Evolutionary conservation across 2,113 vertebrate genomes (phyloP).

Genomic region (Canis aureus): DNA sequence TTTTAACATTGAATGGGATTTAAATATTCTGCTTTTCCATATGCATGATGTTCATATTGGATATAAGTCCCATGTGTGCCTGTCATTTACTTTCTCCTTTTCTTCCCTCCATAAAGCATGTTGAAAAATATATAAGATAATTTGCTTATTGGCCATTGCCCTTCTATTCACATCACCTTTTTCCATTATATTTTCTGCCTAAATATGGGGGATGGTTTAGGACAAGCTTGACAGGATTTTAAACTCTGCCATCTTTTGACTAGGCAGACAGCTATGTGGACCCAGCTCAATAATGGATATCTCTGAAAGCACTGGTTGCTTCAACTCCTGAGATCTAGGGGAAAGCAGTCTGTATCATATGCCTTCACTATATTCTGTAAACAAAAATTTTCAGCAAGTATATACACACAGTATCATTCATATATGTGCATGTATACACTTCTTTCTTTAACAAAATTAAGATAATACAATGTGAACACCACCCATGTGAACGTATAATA

Average conservation of each 20-base stretch:
- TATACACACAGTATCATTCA: neutral
- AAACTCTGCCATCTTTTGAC: neutral
- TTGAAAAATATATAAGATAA: conserved; percentile 21
- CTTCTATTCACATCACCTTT: neutral
- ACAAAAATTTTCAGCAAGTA: conserved; percentile 18
- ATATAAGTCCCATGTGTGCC: neutral
- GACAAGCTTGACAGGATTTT: conserved; percentile 46
- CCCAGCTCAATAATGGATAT: neutral
- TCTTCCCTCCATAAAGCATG: neutral
- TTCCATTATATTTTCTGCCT: neutral
- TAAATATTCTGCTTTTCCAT: neutral
- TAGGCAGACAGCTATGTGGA: neutral
- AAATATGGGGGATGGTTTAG: neutral
- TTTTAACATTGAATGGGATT: conserved; percentile 29
- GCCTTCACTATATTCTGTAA: conserved; percentile 1
- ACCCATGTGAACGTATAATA: neutral
- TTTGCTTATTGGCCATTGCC: neutral
- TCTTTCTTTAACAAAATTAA: too few relatives aligned
- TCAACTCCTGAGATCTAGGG: neutral
- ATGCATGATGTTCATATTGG: neutral
- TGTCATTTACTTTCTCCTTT: conserved; percentile 44
- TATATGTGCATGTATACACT: neutral
- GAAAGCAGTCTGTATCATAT: neutral
- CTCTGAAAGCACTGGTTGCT: neutral
- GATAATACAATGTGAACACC: neutral